Conservation (phyloP, 2,797 vertebrate genomes). For the Sebastes minor region DNA sequence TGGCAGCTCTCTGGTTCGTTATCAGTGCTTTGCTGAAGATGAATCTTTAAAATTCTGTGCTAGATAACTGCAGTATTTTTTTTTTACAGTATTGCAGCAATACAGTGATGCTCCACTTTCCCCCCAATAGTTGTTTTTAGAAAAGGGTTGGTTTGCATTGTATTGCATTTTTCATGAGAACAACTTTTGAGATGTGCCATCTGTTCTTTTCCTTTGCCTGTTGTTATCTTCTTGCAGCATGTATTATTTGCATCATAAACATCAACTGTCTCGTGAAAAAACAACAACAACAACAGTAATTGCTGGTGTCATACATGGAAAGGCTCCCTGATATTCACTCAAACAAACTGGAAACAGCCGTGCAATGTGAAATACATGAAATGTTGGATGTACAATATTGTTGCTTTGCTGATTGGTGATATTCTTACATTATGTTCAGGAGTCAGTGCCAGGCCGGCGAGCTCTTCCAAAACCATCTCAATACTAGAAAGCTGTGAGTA, state of each 20-base stretch:
- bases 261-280: background rate
- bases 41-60: background rate
- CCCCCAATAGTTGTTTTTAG: background rate
- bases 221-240: background rate
- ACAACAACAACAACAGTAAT: background rate
- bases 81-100: background rate
- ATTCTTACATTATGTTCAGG: slow-evolving; percentile 19
- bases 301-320: background rate
- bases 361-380: slow-evolving; percentile 7
- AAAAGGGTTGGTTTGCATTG: slow-evolving; percentile 4
- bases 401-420: background rate
- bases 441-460: slow-evolving; percentile 5
- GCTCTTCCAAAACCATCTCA: slow-evolving; percentile 9
- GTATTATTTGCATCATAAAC: slow-evolving; percentile 20
- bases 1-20: background rate
- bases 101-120: background rate
- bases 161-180: slow-evolving; percentile 33
- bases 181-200: slow-evolving; percentile 13
- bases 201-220: slow-evolving; percentile 16
- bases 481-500: background rate
- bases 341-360: background rate
- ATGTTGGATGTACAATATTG: background rate
- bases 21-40: background rate
- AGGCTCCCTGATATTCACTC: background rate
- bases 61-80: background rate